Evolutionary conservation across 2,113 vertebrate genomes (phyloP).

Genomic region (Tringa solitaria): DNA sequence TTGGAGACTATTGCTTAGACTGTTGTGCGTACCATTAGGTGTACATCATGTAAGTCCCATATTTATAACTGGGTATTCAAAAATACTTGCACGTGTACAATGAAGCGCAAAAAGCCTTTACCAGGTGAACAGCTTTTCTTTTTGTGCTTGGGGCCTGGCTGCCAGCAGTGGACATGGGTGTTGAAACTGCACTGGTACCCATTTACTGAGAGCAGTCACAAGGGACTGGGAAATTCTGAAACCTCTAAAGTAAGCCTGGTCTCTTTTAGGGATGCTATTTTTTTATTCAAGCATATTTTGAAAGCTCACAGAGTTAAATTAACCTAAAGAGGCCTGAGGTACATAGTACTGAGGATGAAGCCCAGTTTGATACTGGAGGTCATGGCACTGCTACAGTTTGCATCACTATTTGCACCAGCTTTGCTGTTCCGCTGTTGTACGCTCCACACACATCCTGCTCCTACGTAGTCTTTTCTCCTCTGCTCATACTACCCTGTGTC

Average conservation of each 20-base stretch:
- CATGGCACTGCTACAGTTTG: background rate
- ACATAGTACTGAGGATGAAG: background rate
- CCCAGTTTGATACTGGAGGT: background rate
- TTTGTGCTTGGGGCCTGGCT: background rate
- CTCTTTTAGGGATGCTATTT: background rate
- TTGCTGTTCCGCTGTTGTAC: background rate
- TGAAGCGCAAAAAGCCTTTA: background rate
- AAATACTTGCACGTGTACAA: background rate
- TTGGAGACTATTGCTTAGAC: background rate
- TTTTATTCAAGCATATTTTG: background rate
- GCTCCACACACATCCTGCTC: background rate
- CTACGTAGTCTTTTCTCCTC: background rate
- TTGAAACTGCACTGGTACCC: background rate
- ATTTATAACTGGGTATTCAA: background rate
- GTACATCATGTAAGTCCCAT: rapidly evolving
- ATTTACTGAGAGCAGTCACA: background rate
- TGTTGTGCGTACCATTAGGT: background rate
- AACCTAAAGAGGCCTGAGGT: background rate
- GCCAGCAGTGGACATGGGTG: background rate
- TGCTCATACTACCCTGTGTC: background rate
- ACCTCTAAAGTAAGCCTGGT: background rate
- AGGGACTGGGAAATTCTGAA: background rate
- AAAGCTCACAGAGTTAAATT: background rate
- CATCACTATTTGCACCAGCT: background rate
- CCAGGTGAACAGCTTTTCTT: background rate